Conservation (phyloP, 2,888 invertebrate species). For the Volucella inanis region DNA sequence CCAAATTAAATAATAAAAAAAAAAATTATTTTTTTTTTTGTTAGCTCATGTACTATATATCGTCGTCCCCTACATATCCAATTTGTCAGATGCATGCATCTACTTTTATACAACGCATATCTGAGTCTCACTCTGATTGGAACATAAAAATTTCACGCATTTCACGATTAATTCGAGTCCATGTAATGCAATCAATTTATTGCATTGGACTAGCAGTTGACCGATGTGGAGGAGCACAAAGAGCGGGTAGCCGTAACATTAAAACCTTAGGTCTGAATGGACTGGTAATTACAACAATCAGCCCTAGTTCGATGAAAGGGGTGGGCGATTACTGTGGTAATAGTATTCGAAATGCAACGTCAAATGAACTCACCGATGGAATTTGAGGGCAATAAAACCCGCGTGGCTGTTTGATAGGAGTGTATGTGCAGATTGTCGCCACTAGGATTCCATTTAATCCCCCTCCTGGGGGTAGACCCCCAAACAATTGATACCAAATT, state of each 20-base stretch:
- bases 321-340: neutral
- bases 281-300: slow-evolving; percentile 65
- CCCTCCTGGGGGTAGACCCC: neutral
- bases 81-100: slow-evolving; percentile 24
- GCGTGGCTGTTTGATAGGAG: neutral
- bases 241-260: slow-evolving; percentile 23
- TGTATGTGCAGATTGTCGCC: slow-evolving; percentile 23
- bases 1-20: slow-evolving; percentile 62
- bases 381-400: slow-evolving; percentile 25
- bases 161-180: slow-evolving; percentile 65
- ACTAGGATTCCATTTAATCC: slow-evolving; percentile 16
- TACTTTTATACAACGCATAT: too few species aligned
- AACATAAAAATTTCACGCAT: slow-evolving; percentile 46
- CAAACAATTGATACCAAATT: slow-evolving; percentile 71
- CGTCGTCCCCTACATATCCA: slow-evolving; percentile 43
- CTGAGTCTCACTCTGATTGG: slow-evolving; percentile 2
- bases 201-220: slow-evolving; percentile 31
- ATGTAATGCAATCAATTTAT: slow-evolving; percentile 73
- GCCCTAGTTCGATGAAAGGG: slow-evolving; percentile 6
- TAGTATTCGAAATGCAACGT: slow-evolving; percentile 4
- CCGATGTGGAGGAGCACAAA: neutral
- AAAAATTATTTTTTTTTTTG: slow-evolving; percentile 24
- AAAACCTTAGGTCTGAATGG: slow-evolving; percentile 69
- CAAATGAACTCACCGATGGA: slow-evolving; percentile 5
- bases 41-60: neutral